These are phyloP conservation scores for Rhagoletis zephyria DNA, from an alignment of 1,140 invertebrate species.

Conservation along the genomic window DNA sequence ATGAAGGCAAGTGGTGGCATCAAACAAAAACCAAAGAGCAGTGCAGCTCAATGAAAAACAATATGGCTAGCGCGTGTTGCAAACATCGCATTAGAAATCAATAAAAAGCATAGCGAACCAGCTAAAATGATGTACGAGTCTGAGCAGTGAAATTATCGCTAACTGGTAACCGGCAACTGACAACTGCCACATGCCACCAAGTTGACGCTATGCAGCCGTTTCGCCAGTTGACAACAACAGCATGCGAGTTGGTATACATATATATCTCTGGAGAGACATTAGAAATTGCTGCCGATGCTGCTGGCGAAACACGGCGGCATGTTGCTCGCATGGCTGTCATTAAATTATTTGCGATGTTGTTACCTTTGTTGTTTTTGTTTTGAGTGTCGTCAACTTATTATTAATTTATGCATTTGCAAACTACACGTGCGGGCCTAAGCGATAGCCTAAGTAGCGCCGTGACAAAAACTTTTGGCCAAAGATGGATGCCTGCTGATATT, in stretches of 20 bases:
- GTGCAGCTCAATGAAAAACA: not conserved
- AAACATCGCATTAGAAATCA: not conserved
- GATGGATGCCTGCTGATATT: not conserved
- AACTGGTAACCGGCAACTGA: slow-evolving; percentile 3
- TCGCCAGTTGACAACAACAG: not conserved
- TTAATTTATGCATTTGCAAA: slow-evolving; percentile 37
- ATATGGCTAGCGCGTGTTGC: not conserved
- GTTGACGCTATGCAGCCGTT: not conserved
- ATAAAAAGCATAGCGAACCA: not conserved
- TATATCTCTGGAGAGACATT: slow-evolving; percentile 17
- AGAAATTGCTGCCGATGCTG: not conserved
- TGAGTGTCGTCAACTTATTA: too few relatives aligned
- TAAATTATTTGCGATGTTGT: not conserved
- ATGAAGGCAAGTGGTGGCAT: not conserved
- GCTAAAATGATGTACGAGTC: not conserved
- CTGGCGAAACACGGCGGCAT: slow-evolving; percentile 19
- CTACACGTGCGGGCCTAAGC: slow-evolving; percentile 11
- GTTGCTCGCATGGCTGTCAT: slow-evolving; percentile 20
- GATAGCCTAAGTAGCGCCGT: not conserved
- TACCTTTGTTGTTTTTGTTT: not conserved
- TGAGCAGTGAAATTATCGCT: not conserved
- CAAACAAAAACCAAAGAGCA: too few relatives aligned
- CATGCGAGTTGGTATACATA: not conserved
- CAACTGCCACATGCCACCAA: slow-evolving; percentile 5
- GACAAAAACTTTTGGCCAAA: not conserved